These are phyloP conservation scores for Drosophila conformis DNA, from an alignment of 2,888 invertebrate species.

Conservation along the genomic window DNA sequence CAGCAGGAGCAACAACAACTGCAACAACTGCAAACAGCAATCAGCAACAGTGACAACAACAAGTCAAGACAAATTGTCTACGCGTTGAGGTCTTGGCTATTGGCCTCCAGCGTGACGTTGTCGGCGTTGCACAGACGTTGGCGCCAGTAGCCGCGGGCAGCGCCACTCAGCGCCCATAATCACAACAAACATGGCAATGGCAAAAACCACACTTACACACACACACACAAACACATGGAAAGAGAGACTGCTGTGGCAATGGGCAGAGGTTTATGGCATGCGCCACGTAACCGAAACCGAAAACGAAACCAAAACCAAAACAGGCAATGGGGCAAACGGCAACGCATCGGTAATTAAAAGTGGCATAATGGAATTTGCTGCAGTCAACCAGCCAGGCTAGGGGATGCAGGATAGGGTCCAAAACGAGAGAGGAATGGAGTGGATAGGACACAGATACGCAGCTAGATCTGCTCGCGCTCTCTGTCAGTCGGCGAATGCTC, in stretches of 20 bases:
- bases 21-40: conserved; percentile 6
- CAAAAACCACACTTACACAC: conserved; percentile 51
- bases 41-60: conserved; percentile 15
- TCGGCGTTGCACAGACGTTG: conserved; percentile 56
- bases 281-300: conserved; percentile 71
- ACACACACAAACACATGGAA: conserved; percentile 13
- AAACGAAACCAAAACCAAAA: conserved; percentile 58
- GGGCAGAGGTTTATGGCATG: conserved; percentile 69
- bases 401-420: not conserved
- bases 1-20: conserved; percentile 6
- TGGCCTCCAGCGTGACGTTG: conserved; percentile 75
- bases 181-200: conserved; percentile 59
- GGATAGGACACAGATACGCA: not conserved
- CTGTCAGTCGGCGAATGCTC: not conserved
- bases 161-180: conserved; percentile 68
- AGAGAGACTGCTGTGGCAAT: conserved; percentile 31
- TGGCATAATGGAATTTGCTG: conserved; percentile 63
- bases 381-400: conserved; percentile 27
- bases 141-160: conserved; percentile 66
- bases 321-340: conserved; percentile 43
- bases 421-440: not conserved
- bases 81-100: conserved; percentile 79
- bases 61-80: conserved; percentile 77
- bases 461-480: not conserved
- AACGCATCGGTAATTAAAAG: conserved; percentile 69